Base-by-base conservation (phyloP, 2,797 vertebrate species). In the Poecilia picta region DNA sequence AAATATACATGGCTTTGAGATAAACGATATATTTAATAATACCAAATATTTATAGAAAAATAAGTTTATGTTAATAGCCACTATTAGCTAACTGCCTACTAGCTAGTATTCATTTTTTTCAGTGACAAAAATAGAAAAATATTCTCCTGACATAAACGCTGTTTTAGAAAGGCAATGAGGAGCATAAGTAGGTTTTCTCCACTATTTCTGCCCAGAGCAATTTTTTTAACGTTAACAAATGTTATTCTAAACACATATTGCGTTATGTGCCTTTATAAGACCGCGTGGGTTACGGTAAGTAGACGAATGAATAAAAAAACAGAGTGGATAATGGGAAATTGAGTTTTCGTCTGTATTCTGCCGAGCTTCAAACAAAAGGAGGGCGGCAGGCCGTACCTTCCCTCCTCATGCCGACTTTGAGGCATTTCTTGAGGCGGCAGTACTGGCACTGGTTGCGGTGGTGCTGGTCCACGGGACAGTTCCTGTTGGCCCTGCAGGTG, bases 381-480 rank as follows among this genome's bases (percentile, higher is more conserved):
- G 62, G 62, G 18, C 39, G 23, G 39, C 23, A n/a, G 66, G 66
- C 66, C 66, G 62, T 64, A 99, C 98, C 98, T 99, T 99, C 98
- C 95, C 98, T 97, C 94, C 98, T 96, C 98, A 99, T 99, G 96
- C 98, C 98, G 85, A 99, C 98, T 97, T 98, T 99, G 91, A 99
- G 97, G 94, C 98, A 99, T 96, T 99, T 99, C 96, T 99, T 99
- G 92, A 99, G 97, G 94, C 98, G 98, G 87, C 98, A 99, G 96
- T 99, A 99, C 95, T 99, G 98, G 95, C 98, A 99, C 96, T 99
- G 98, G 95, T 98, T 99, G 92, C 98, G 97, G 95, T 99, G 98
- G 94, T 99, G 98, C 94, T 98, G 98, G 96, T 99, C 98, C 86
- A 99, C 97, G 87, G 98, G 98, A 93, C 98, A 99, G 97, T 95